Base-by-base conservation (phyloP, 2,113 vertebrate species). In the Hypomesus transpacificus region DNA sequence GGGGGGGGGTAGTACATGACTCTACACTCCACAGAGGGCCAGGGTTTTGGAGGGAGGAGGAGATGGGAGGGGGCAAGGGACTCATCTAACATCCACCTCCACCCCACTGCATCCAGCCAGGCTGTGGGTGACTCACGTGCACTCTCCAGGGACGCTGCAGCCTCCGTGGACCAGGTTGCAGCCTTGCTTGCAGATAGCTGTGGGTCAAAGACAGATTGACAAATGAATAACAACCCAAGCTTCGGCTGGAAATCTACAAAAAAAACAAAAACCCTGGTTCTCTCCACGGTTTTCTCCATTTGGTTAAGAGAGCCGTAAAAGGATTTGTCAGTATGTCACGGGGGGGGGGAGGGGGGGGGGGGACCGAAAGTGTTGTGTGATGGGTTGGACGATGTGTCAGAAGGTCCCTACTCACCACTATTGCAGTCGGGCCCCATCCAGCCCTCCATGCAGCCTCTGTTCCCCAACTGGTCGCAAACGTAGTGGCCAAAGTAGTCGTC, bases 151-250 rank as follows among this genome's bases (percentile, higher is more conserved):
- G 68, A 75, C 71, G 0, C 66, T 73, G 71, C 97, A 98, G 2
- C 79, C 87, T 34, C 95, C 96, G 1, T 96, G 95, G 70, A 91
- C 81, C 69, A 93, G 85, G 84, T 94, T 95, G 84, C 97, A 98
- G 71, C 97, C 97, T 81, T 94, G 95, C 78, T 93, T 97, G 84
- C 97, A 98, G 85, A 98, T 92, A 18, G 96, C 96, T 98, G n/a
- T 52, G 21, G 22, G 34, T 20, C 59, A 53, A 21, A 20, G 64
- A 66, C 4, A 14, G 50, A 50, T 62, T 62, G 24, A 31, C 60
- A 62, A 64, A 31, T 31, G 17, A 26, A 26, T 61, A 11, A 22
- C 39, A 46, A 46, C 39, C 39, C 1, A 46, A 9, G 9, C 39
- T 46, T 46, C 11, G 5, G 31, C 31, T 34, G 31, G 31, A 34